Evolutionary conservation across 37 sponge, comb jelly and placozoan species (phyloP), one percentile per base, ranked within the genome.

Genomic region (Eunapius fragilis): DNA sequence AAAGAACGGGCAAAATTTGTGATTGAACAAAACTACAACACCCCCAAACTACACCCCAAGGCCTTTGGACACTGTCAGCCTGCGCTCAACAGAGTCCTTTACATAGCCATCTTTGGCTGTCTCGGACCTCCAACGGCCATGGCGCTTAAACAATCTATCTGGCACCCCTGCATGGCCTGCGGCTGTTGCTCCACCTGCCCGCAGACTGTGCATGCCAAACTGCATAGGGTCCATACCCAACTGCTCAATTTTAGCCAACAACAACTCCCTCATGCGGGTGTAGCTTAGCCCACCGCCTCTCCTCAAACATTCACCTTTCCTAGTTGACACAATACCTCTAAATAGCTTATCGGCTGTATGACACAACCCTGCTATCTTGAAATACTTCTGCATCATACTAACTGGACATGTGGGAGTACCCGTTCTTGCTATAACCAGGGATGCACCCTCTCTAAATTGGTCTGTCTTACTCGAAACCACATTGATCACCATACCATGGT

Each of bases 361-460:
- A 58, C 58, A 58, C 58, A 58, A 58, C 58, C 58, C 58, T 58
- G 58, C 74, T 22, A 73, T 73, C 74, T 73, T 33, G 32, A 73
- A 73, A 73, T 73, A 73, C 74, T 33, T 73, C 32, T 73, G 32
- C 74, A 73, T 31, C 74, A 73, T 73, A 73, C 74, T 73, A 31
- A 33, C 74, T 34, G 74, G 74, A 33, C 74, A 73, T 73, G 74
- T 73, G 31, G 31, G 74, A 33, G 74, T 73, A 31, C 32, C 32
- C 32, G 74, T 73, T 33, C 74, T 73, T 73, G 74, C 74, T 73
- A 73, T 73, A 73, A 73, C 74, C 74, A 73, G 32, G 32, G 31
- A 31, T 34, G 31, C 32, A 31, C 74, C 74, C 32, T 73, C 32
- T 73, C 74, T 34, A 33, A 73, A 33, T 33, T 73, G 74, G 32